These are phyloP conservation scores for Hedychridium roseum DNA, from an alignment of 2,888 invertebrate species.

Conservation along the genomic window DNA sequence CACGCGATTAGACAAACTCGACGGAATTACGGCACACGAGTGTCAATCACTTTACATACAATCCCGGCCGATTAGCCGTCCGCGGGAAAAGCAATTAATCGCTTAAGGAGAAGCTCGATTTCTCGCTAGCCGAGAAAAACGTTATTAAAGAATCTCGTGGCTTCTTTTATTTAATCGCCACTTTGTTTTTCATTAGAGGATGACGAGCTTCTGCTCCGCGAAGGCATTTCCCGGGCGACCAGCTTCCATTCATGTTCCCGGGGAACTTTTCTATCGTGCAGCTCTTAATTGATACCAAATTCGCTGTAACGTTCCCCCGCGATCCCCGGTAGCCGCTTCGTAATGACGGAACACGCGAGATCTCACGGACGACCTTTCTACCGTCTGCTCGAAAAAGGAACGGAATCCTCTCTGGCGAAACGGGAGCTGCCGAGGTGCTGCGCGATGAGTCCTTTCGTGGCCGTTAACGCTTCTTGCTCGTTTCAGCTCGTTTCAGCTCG, in stretches of 20 bases:
- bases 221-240: too few species aligned
- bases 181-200: too few species aligned
- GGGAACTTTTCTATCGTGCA: conserved; percentile 17
- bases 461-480: neutral
- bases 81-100: too few species aligned
- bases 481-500: conserved; percentile 2
- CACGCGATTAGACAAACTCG: too few species aligned
- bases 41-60: too few species aligned
- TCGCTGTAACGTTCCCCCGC: conserved; percentile 11
- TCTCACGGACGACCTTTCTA: conserved; percentile 15
- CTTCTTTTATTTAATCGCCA: too few species aligned
- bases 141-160: too few species aligned
- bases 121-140: too few species aligned
- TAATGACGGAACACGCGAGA: conserved; percentile 15
- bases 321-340: conserved; percentile 10
- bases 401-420: conserved; percentile 13
- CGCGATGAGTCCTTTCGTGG: conserved; percentile 7
- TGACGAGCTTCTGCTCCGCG: too few species aligned
- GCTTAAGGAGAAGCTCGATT: too few species aligned
- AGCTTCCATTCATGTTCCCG: conserved; percentile 7
- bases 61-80: too few species aligned
- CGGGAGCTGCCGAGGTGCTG: conserved; percentile 10
- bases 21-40: too few species aligned
- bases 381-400: conserved; percentile 17
- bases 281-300: conserved; percentile 34